These are phyloP conservation scores for Tetropium fuscum DNA, from an alignment of 2,888 invertebrate genomes.

Conservation along the genomic window DNA sequence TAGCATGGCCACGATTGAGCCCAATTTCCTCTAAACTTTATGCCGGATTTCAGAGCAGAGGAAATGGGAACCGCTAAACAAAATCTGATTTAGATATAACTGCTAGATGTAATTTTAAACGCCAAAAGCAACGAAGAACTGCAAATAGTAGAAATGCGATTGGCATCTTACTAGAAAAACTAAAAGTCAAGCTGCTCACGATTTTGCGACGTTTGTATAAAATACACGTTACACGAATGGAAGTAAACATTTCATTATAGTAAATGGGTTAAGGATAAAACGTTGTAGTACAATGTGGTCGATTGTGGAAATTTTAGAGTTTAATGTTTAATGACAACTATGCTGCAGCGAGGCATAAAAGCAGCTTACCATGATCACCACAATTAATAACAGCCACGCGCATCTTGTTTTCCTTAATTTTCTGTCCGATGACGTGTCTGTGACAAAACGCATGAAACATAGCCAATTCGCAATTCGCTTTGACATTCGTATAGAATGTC, in stretches of 20 bases:
- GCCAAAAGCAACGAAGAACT: slow-evolving; percentile 1
- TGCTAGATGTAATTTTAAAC: slow-evolving; percentile 1
- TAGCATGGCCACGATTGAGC: too few species aligned
- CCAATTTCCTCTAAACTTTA: slow-evolving; percentile 11
- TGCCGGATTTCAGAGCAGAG: neutral
- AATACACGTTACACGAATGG: neutral
- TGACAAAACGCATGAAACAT: too few species aligned
- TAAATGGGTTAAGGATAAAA: neutral
- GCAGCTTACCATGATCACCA: too few species aligned
- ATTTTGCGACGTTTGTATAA: neutral
- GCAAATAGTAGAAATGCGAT: slow-evolving; percentile 10
- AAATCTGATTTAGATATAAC: slow-evolving; percentile 23
- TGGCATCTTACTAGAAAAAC: slow-evolving; percentile 1
- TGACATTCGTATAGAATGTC: too few species aligned
- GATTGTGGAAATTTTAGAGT: neutral
- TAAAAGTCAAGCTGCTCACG: neutral
- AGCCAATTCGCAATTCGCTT: too few species aligned
- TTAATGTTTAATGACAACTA: neutral
- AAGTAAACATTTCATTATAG: neutral
- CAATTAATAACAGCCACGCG: too few species aligned
- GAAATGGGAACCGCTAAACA: slow-evolving; percentile 5
- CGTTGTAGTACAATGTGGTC: neutral
- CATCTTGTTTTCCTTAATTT: too few species aligned
- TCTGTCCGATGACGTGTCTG: too few species aligned
- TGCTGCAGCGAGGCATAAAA: too few species aligned